Percentiles rank a stretch among this genome's conserved stretches.
phyloP scores from a whole-genome alignment of 2,797 vertebrate species.

The Phalloptychus januarius region DNA sequence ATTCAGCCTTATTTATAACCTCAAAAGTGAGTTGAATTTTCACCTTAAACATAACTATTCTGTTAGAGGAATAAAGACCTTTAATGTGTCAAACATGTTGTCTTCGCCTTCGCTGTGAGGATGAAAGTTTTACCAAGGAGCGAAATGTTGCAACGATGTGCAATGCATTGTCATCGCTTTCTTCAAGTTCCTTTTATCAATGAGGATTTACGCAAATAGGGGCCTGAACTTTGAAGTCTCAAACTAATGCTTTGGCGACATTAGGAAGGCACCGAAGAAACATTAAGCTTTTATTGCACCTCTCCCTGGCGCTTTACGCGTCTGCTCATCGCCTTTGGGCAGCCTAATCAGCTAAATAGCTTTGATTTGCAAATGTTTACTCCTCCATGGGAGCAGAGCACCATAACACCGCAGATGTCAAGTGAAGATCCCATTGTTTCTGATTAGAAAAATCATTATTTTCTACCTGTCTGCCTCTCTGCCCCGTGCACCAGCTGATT shows the following conservation, averaged over 20 bases:
- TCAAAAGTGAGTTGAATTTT: not conserved
- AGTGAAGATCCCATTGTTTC: constrained; percentile 61
- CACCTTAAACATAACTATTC: not conserved
- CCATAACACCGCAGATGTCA: constrained; percentile 47
- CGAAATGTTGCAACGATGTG: constrained; percentile 5
- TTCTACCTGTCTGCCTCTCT: constrained; percentile 45
- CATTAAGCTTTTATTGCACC: constrained; percentile 25
- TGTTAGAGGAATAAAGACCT: not conserved
- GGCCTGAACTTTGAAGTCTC: constrained; percentile 3
- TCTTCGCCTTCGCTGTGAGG: not conserved
- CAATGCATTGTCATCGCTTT: constrained; percentile 16
- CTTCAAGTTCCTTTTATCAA: constrained; percentile 7
- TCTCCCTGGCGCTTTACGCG: constrained; percentile 31
- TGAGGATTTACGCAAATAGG: constrained; percentile 8
- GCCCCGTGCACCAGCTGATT: constrained; percentile 64
- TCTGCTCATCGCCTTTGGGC: constrained; percentile 53
- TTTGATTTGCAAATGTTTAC: constrained; percentile 74
- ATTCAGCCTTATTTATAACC: not conserved
- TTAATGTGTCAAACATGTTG: constrained; percentile 7
- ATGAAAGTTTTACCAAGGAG: not conserved
- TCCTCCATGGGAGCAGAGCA: constrained; percentile 55
- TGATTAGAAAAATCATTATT: constrained; percentile 71
- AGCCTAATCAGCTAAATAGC: constrained; percentile 67
- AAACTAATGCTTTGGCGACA: constrained; percentile 24
- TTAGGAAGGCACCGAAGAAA: constrained; percentile 17